Evolutionary conservation across 2,797 vertebrate species (phyloP), one percentile per base, ranked within the genome.

Genomic region (Sciurus carolinensis): DNA sequence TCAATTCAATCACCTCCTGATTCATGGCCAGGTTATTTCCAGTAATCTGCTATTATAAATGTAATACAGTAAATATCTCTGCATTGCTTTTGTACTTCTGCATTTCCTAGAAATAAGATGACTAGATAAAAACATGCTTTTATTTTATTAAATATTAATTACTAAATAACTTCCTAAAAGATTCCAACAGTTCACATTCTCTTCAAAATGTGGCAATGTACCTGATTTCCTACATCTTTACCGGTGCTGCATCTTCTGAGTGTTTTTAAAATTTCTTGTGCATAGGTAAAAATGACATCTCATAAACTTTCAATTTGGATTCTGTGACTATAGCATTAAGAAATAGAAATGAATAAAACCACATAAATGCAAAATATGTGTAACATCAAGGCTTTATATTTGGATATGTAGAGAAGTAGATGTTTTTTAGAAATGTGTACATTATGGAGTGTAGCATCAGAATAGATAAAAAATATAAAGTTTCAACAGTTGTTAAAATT

Each of bases 381-480:
- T 59, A 77, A 54, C 30, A 72, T n/a, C 26, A 50, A 94, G 66
- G 9, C 33, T 52, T 44, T 64, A 28, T 33, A 36, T 85, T 93
- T 96, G 50, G 50, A 52, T 71, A 59, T 80, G 67, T 3, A 71
- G 89, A 84, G 52, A 83, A 82, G 28, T 64, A 54, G 72, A 57
- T 72, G 39, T 57, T 85, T 84, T 73, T 22, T 39, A 88, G 66
- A 77, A 84, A 81, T 76, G 14, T 85, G 39, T 28, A 50, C 33
- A 86, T 80, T 42, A 57, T 39, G 66, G 80, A 89, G 85, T 42
- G 57, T 92, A 71, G 17, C 26, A 82, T 75, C 69, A 57, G 52
- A 83, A 82, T 77, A 57, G 54, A 84, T 73, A 30, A 84, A 95
- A 91, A 77, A 47, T 36, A 69, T 8, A 54, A 88, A 62, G 62